These are phyloP conservation scores for Atrichornis clamosus DNA, from an alignment of 2,113 vertebrate species.

Conservation along the genomic window DNA sequence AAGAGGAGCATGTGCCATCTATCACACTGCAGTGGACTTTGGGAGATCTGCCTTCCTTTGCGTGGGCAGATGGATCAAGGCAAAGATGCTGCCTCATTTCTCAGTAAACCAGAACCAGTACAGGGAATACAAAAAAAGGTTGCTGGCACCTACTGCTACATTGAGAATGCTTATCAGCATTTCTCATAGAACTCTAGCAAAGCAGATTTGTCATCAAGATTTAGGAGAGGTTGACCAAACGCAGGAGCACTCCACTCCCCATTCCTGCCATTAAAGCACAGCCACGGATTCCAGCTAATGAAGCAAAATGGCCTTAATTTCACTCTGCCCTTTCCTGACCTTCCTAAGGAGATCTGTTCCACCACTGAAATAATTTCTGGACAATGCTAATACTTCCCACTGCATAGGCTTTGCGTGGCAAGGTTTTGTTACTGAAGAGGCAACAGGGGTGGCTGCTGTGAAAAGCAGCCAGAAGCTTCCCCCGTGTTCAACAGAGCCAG, in stretches of 20 bases:
- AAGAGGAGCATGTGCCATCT: neutral
- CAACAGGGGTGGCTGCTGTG: neutral
- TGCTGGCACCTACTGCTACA: neutral
- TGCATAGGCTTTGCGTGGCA: neutral
- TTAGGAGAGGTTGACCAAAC: neutral
- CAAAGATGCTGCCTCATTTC: neutral
- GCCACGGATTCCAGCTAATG: neutral
- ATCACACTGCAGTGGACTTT: accelerated
- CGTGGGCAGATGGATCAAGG: neutral
- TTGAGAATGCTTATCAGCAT: neutral
- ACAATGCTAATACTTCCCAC: neutral
- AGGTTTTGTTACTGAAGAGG: neutral
- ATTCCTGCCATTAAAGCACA: neutral
- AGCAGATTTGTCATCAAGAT: neutral
- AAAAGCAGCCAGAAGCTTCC: neutral
- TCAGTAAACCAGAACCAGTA: neutral
- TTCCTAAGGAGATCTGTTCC: neutral
- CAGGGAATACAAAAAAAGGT: neutral
- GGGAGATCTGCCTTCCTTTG: neutral
- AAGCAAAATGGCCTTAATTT: neutral
- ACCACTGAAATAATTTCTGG: neutral
- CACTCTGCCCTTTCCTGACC: neutral
- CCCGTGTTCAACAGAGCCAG: neutral
- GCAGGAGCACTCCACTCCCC: neutral
- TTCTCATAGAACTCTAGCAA: neutral